Base-by-base conservation (phyloP, 2,888 invertebrate species). In the Octodonta nipae region DNA sequence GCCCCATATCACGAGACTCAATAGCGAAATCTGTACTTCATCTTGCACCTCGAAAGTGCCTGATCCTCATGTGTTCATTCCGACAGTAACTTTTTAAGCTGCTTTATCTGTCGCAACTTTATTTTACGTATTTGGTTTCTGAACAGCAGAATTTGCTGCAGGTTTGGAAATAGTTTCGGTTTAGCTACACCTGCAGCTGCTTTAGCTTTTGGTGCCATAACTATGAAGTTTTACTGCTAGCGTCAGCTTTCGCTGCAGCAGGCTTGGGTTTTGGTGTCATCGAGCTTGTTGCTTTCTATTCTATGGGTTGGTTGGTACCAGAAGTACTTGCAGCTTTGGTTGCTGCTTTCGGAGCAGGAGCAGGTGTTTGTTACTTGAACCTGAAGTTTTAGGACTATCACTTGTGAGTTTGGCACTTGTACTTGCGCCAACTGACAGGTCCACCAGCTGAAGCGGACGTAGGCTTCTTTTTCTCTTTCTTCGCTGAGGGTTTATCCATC, bases 401-500 rank as follows among this genome's bases (percentile, higher is more conserved):
- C 58, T 48, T 3, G 53, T 54, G 7, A 49, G 44, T 12, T 53
- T 55, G 30, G 63, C 49, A 4, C 10, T 11, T 1, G 57, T 50
- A 8, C 56, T 47, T 4, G 15, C 8, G 13, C 63, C 56, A 8
- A 58, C 63, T 38, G 64, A n/a, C 44, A 22, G 50, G 40, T 20
- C 38, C 34, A 17, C 30, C 33, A 14, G 55, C 49, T 13, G 58
- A 52, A 28, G 60, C 56, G 6, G 64, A 46, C 5, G 66, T 58
- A 28, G 66, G 63, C 45, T 64, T 65, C 52, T 64, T 64, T 35
- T 60, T 61, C 16, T 54, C 58, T 68, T 73, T 58, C 68, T 75
- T 52, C 69, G 74, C 45, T 62, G 63, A 81, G 67, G 84, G 70
- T 70, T 85, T 84, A 60, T 85, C 84, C 55, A 81, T 73, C 61